phyloP scores from a whole-genome alignment of 2,113 vertebrate genomes.

The Vulpes lagopus region DNA sequence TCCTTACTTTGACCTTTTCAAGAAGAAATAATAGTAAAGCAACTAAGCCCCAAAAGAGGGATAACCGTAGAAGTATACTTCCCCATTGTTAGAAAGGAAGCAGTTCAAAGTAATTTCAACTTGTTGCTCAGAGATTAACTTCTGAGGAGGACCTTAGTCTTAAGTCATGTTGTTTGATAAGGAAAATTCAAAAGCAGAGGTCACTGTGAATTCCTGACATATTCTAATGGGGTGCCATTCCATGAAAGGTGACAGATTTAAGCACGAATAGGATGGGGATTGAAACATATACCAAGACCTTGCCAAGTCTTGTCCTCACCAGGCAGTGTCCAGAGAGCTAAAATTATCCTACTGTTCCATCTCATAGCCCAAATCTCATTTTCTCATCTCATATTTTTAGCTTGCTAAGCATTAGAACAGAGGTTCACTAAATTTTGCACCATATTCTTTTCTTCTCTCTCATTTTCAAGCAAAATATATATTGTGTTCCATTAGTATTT shows the following conservation, averaged over 20 bases:
- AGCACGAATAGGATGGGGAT: neutral
- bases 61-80: neutral
- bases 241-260: neutral
- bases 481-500: neutral
- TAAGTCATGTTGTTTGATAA: neutral
- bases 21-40: neutral
- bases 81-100: slow-evolving; percentile 4
- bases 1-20: neutral
- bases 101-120: neutral
- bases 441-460: neutral
- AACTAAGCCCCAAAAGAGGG: neutral
- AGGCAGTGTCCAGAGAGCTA: neutral
- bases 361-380: neutral
- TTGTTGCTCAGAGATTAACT: neutral
- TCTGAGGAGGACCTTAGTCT: neutral
- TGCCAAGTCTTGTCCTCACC: neutral
- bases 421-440: neutral
- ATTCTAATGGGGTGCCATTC: neutral
- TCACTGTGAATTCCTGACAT: neutral
- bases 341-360: neutral
- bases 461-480: slow-evolving; percentile 24
- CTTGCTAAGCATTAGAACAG: neutral
- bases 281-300: neutral
- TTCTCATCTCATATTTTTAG: neutral
- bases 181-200: neutral